These are phyloP conservation scores for Myanophis thanlyinensis DNA, from an alignment of 2,113 vertebrate genomes.

Conservation along the genomic window DNA sequence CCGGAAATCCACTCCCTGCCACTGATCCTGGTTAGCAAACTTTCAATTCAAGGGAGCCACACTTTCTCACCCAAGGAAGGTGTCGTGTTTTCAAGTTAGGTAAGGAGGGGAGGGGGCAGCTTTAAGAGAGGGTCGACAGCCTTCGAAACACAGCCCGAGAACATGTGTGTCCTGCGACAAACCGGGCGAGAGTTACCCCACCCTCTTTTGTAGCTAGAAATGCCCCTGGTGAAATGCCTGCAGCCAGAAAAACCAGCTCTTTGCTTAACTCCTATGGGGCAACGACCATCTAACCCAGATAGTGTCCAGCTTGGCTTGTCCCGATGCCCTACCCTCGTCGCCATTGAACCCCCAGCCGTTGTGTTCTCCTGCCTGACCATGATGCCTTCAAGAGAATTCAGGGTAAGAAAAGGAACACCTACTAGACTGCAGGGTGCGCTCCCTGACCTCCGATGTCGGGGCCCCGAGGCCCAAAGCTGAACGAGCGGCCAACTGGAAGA, in stretches of 20 bases:
- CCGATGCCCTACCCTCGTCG: background rate
- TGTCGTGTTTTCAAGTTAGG: background rate
- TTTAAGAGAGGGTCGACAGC: background rate
- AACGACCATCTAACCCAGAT: fast-evolving
- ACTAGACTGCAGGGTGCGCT: conserved; percentile 98
- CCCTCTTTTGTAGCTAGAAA: background rate
- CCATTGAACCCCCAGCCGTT: conserved; percentile 42
- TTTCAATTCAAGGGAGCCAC: background rate
- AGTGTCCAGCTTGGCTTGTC: fast-evolving
- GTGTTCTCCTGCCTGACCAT: conserved; percentile 52
- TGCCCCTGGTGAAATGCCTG: background rate
- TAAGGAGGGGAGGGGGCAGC: background rate
- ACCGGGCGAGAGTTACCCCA: background rate
- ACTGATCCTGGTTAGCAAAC: background rate
- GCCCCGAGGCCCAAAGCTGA: conserved; percentile 92
- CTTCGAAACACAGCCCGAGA: background rate
- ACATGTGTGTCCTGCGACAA: background rate
- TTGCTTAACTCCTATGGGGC: background rate
- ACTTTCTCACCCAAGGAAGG: background rate
- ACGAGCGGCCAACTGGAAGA: conserved; percentile 91
- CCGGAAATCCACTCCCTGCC: background rate
- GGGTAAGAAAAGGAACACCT: conserved; percentile 79
- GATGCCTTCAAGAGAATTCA: conserved; percentile 57
- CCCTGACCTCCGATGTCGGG: conserved; percentile 89
- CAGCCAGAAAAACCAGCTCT: fast-evolving